Base-by-base conservation (phyloP, 2,113 vertebrate genomes). In the Ahaetulla prasina region DNA sequence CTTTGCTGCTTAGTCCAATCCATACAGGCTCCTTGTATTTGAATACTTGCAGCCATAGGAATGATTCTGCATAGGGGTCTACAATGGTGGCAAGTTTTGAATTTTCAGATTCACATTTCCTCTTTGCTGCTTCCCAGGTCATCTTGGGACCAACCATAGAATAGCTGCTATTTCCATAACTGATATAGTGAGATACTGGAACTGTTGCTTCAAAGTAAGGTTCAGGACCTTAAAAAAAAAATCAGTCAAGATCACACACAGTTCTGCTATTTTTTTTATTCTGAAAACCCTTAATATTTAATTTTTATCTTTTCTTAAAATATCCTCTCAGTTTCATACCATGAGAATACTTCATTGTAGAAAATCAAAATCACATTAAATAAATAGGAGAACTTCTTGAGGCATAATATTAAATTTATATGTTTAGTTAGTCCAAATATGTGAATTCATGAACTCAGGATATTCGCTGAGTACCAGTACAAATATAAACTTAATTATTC, bases 1-100 rank as follows among this genome's bases (percentile, higher is more conserved):
- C 93, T 87, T 98, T 98, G 95, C 96, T 98, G 95, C 98, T 98
- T 87, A 99, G 97, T 45, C 98, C 98, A 27, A 98, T 98, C 98
- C 98, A 99, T 9, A 98, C 87, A 20, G 98, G 98, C 45, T 98
- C 95, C 3, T 96, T 96, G 1, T 96, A 84, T 91, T 95, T 98
- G 94, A 95, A 30, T n/a, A 97, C 94, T 53, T 95, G 97, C 39
- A 99, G 94, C 86, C 93, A 95, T 50, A 98, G 35, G 63, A 97
- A 97, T 35, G 98, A 97, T 1, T 98, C 97, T 27, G 20, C 92
- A 10, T 98, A 95, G 20, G 98, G 97, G 88, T 98, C 95, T 86
- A 98, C 94, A 94, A 99, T 45, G 18, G 98, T 98, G 95, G 97
- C 97, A 0, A 99, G 97, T 22, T 99, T 98, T 35, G 98, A 97